Percentiles rank a stretch among this genome's conserved stretches.
These are phyloP conservation scores for Drosophila subquinaria DNA, from an alignment of 2,888 invertebrate genomes.

Conservation along the genomic window DNA sequence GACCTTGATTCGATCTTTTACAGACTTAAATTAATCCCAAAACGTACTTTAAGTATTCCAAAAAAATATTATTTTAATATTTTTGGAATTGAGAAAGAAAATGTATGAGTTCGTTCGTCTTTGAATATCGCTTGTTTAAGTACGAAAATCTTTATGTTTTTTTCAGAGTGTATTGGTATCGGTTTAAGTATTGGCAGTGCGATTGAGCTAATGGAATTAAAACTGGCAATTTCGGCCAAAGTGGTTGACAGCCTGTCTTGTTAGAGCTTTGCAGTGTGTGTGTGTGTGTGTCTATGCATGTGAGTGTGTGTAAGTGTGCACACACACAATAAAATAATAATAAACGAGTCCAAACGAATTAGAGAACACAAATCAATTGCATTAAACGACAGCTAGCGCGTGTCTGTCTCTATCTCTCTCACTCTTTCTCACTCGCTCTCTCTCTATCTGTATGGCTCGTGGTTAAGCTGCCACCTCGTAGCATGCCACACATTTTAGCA, in stretches of 20 bases:
- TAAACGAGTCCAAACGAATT: conserved; percentile 66
- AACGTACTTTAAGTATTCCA: too few relatives aligned
- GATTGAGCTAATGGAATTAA: conserved; percentile 75
- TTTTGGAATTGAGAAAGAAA: too few relatives aligned
- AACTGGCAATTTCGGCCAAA: conserved; percentile 71
- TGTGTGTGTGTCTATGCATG: neutral
- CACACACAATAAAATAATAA: conserved; percentile 46
- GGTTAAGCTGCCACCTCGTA: conserved; percentile 24
- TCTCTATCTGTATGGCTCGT: conserved; percentile 22
- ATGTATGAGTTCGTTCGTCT: too few relatives aligned
- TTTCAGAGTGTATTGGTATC: neutral
- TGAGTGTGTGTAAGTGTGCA: neutral
- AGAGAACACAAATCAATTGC: conserved; percentile 76
- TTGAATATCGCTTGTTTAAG: too few relatives aligned
- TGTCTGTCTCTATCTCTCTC: conserved; percentile 15
- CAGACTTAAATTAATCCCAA: too few relatives aligned
- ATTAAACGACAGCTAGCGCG: conserved; percentile 68
- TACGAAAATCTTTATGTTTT: too few relatives aligned
- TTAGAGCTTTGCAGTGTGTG: conserved; percentile 3
- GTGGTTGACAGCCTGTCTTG: conserved; percentile 65
- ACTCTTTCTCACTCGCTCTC: conserved; percentile 1
- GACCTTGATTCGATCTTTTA: too few relatives aligned
- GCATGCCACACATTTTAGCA: conserved; percentile 44
- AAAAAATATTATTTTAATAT: too few relatives aligned
- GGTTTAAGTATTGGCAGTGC: conserved; percentile 13